Percentiles rank a stretch among this genome's conserved stretches.
These are phyloP conservation scores for Anniella stebbinsi DNA, from an alignment of 2,797 vertebrate species.

Conservation along the genomic window DNA sequence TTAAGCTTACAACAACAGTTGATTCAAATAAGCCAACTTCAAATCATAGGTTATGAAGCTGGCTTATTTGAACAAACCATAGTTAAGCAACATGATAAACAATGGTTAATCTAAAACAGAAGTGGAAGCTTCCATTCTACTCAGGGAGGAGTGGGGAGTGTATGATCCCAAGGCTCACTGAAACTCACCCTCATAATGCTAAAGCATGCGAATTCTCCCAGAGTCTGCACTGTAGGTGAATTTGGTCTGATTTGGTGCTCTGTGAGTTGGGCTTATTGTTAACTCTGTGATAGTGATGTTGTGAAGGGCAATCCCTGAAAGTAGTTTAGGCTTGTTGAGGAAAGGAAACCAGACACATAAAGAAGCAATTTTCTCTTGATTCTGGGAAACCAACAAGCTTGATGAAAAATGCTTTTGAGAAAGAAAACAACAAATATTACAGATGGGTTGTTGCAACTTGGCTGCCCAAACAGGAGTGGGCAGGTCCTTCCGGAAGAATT, in stretches of 20 bases:
- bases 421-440: conserved; percentile 10
- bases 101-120: no score
- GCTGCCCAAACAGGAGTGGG: conserved; percentile 48
- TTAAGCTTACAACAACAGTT: no score
- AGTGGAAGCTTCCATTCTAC: no score
- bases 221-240: not conserved
- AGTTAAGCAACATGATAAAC: no score
- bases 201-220: not conserved
- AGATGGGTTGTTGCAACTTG: conserved; percentile 40
- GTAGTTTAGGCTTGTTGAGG: conserved; percentile 33
- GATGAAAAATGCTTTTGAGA: conserved; percentile 52
- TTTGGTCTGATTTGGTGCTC: not conserved
- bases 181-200: not conserved
- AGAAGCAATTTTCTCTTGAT: conserved; percentile 69
- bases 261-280: not conserved
- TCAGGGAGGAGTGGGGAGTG: not conserved
- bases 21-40: no score
- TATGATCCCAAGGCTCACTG: not conserved
- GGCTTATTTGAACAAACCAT: no score
- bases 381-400: conserved; percentile 66
- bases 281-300: not conserved
- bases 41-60: no score
- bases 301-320: conserved; percentile 16
- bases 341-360: conserved; percentile 73
- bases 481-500: conserved; percentile 6